phyloP scores from a whole-genome alignment of 2,797 vertebrate species.

The Tenualosa ilisha region DNA sequence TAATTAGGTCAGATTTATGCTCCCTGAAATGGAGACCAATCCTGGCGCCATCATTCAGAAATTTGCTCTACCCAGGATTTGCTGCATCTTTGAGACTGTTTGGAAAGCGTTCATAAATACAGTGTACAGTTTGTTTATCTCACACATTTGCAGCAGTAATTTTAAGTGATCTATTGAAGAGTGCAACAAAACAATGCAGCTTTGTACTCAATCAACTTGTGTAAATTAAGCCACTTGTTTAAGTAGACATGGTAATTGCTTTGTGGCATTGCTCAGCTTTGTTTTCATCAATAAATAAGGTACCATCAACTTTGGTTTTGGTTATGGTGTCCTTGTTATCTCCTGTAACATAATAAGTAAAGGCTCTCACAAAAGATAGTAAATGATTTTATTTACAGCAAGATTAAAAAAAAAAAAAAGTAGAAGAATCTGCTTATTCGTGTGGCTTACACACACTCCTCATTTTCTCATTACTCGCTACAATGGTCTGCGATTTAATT shows the following conservation, averaged over 20 bases:
- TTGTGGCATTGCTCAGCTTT: slow-evolving; percentile 68
- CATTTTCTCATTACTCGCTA: slow-evolving; percentile 29
- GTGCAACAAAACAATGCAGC: slow-evolving; percentile 56
- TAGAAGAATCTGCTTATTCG: slow-evolving; percentile 3
- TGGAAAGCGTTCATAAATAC: slow-evolving; percentile 57
- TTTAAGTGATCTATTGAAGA: slow-evolving; percentile 61
- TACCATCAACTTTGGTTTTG: slow-evolving; percentile 64
- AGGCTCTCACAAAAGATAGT: slow-evolving; percentile 54
- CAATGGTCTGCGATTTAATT: slow-evolving; percentile 27
- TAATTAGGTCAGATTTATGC: slow-evolving; percentile 20
- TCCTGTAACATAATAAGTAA: slow-evolving; percentile 60
- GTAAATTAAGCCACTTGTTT: slow-evolving; percentile 68
- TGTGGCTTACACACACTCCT: slow-evolving; percentile 21
- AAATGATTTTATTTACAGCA: slow-evolving; percentile 57
- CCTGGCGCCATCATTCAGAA: slow-evolving; percentile 36
- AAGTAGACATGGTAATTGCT: slow-evolving; percentile 65
- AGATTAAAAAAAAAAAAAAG: background rate
- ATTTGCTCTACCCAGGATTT: slow-evolving; percentile 39
- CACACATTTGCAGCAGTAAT: slow-evolving; percentile 61
- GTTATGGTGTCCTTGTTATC: slow-evolving; percentile 63
- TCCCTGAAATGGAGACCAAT: slow-evolving; percentile 1
- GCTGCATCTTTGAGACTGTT: slow-evolving; percentile 38
- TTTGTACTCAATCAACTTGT: slow-evolving; percentile 65
- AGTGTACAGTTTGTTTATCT: slow-evolving; percentile 64
- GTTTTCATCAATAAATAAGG: slow-evolving; percentile 70